Percentiles rank a stretch among this genome's conserved stretches.
phyloP scores from a whole-genome alignment of 2,888 invertebrate genomes.

The Liposcelis brunnea region DNA sequence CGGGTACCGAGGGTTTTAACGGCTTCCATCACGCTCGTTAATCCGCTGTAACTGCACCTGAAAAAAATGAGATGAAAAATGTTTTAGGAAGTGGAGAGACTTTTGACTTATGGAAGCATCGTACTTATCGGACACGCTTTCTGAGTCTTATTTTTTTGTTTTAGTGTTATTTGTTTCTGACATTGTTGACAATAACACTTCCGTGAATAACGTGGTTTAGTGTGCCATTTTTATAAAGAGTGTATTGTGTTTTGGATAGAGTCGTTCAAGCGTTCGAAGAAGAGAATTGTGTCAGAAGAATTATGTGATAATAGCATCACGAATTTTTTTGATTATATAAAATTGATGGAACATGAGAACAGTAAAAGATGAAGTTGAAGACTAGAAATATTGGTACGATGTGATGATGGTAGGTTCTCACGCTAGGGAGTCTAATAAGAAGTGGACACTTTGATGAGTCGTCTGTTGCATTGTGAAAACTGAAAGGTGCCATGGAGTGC shows the following conservation, averaged over 20 bases:
- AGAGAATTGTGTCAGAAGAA: too few relatives aligned
- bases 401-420: too few relatives aligned
- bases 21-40: slow-evolving; percentile 57
- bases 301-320: too few relatives aligned
- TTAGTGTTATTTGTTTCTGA: neutral
- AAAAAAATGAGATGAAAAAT: slow-evolving; percentile 18
- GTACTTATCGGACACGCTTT: neutral
- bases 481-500: too few relatives aligned
- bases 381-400: too few relatives aligned
- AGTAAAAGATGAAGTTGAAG: too few relatives aligned
- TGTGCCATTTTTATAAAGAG: neutral
- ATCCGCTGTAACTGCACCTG: slow-evolving; percentile 85
- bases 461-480: too few relatives aligned
- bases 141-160: neutral
- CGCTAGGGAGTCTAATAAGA: too few relatives aligned
- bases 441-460: too few relatives aligned
- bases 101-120: slow-evolving; percentile 4
- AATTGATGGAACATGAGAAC: too few relatives aligned
- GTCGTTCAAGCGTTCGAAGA: too few relatives aligned
- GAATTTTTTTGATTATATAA: too few relatives aligned
- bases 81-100: neutral
- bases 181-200: neutral
- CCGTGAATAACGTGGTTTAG: neutral
- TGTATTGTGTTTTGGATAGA: neutral
- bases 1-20: slow-evolving; percentile 48